phyloP scores from a whole-genome alignment of 1,140 invertebrate genomes.

The Helicoverpa armigera region DNA sequence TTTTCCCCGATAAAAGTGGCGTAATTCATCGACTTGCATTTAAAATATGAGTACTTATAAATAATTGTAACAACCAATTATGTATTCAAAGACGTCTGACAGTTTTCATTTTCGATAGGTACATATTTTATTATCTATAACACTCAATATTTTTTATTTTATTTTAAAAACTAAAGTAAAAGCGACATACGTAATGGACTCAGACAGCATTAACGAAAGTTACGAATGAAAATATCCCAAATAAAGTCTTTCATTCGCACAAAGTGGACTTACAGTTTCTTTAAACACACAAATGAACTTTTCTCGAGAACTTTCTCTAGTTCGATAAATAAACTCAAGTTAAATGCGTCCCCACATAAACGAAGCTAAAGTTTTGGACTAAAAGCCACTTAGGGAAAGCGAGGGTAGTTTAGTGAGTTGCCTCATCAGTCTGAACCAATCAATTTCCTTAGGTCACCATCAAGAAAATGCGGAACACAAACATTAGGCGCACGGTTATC shows the following conservation, averaged over 20 bases:
- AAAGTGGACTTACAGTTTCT: slow-evolving; percentile 18
- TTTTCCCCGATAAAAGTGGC: too few species aligned
- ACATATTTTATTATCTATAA: too few species aligned
- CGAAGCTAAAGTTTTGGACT: slow-evolving; percentile 39
- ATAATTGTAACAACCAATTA: too few species aligned
- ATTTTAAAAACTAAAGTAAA: background rate
- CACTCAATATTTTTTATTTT: too few species aligned
- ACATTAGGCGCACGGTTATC: background rate
- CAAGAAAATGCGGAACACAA: background rate
- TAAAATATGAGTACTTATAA: too few species aligned
- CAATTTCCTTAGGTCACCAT: slow-evolving; percentile 1
- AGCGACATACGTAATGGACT: background rate
- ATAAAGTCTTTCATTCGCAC: slow-evolving; percentile 15
- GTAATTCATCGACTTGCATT: too few species aligned
- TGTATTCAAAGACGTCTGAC: too few species aligned
- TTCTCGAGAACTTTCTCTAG: slow-evolving; percentile 33
- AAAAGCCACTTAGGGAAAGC: slow-evolving; percentile 35
- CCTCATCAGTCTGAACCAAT: slow-evolving; percentile 35
- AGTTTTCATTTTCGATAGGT: too few species aligned
- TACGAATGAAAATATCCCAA: slow-evolving; percentile 4
- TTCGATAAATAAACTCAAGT: slow-evolving; percentile 45
- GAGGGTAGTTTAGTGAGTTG: slow-evolving; percentile 10
- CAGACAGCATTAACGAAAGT: background rate
- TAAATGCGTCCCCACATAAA: slow-evolving; percentile 37
- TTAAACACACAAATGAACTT: slow-evolving; percentile 42